phyloP scores from a whole-genome alignment of 2,113 vertebrate genomes.

The Bungarus multicinctus region DNA sequence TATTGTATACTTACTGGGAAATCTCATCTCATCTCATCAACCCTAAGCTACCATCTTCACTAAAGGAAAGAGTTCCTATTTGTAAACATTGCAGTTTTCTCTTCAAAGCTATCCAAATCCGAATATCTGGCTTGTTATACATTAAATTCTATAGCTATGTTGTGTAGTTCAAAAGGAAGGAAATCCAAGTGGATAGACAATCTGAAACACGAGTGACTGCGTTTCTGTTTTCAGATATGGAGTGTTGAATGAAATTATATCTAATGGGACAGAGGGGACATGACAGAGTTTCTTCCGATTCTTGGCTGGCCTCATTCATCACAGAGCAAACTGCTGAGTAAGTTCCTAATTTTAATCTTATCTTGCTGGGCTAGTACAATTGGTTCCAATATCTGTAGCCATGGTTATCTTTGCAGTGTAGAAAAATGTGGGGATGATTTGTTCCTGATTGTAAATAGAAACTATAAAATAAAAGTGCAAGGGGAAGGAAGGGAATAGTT shows the following conservation, averaged over 20 bases:
- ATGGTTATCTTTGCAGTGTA: neutral
- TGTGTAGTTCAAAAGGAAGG: neutral
- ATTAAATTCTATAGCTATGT: neutral
- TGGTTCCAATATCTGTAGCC: neutral
- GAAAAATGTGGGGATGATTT: neutral
- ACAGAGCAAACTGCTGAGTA: neutral
- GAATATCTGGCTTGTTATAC: neutral
- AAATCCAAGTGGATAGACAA: neutral
- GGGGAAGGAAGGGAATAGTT: neutral
- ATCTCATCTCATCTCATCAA: neutral
- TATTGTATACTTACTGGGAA: neutral
- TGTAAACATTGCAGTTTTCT: neutral
- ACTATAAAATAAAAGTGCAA: neutral
- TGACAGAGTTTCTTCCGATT: neutral
- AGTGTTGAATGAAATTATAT: neutral
- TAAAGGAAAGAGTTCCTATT: neutral
- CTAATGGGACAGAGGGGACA: neutral
- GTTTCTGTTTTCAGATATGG: neutral
- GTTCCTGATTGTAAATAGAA: neutral
- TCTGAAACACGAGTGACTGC: neutral
- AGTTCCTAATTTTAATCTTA: neutral
- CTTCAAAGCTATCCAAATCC: neutral
- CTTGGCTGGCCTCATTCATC: neutral
- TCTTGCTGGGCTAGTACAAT: neutral
- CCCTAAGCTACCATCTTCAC: neutral